Evolutionary conservation across 2,113 vertebrate genomes (phyloP).

Genomic region (Reinhardtius hippoglossoides): DNA sequence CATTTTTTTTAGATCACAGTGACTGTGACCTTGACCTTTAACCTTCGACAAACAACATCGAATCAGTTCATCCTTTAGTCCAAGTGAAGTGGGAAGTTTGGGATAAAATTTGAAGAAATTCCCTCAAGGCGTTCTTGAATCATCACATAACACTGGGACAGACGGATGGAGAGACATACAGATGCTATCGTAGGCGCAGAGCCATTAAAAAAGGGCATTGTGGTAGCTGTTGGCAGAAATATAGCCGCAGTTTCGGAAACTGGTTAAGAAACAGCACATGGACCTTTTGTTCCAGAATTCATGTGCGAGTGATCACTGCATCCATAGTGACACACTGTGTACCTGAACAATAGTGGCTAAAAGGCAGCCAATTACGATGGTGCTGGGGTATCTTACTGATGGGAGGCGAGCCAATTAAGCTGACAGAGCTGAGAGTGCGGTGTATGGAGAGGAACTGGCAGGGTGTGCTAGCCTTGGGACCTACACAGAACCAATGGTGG

Average conservation of each 20-base stretch:
- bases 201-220: conserved; percentile 15
- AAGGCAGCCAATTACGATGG: conserved; percentile 80
- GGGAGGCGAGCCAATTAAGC: conserved; percentile 83
- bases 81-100: background rate
- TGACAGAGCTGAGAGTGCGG: conserved; percentile 71
- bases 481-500: conserved; percentile 52
- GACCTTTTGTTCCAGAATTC: conserved; percentile 73
- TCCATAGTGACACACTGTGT: conserved; percentile 77
- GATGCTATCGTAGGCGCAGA: background rate
- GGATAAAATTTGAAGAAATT: background rate
- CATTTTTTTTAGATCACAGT: background rate
- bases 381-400: conserved; percentile 73
- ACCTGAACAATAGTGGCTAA: conserved; percentile 79
- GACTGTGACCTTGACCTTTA: background rate
- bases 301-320: conserved; percentile 63
- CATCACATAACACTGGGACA: background rate
- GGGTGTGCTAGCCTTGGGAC: conserved; percentile 56
- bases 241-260: conserved; percentile 44
- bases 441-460: conserved; percentile 62
- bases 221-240: conserved; percentile 59
- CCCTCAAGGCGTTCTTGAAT: background rate
- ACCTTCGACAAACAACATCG: background rate
- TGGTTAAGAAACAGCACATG: conserved; percentile 52
- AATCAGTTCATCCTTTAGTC: background rate
- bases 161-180: background rate